Evolutionary conservation across 2,888 invertebrate genomes (phyloP), one percentile per base, ranked within the genome.

Genomic region (Oscheius myriophilus): DNA sequence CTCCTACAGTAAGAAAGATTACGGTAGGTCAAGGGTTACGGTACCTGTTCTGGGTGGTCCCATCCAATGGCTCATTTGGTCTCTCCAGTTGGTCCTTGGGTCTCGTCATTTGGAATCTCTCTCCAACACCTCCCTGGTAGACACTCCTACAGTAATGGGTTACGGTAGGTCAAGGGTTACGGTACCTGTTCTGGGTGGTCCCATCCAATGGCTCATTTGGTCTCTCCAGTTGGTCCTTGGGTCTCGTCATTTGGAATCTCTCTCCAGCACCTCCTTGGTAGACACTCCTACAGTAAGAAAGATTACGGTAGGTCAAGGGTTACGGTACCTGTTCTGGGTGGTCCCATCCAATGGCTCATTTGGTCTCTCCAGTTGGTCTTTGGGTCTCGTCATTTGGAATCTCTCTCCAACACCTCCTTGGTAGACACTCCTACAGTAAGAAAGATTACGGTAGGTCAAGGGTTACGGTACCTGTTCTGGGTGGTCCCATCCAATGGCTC

Each of bases 311-410:
- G n/a, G 16, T 46, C 18, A 16, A 16, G 11, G n/a, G n/a, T 11
- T 18, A 18, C 46, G n/a, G 16, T 46, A 46, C 46, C 18, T 46
- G 46, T 46, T 46, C 46, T 46, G 46, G 16, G 46, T 46, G 46
- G 18, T 16, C 16, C n/a, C 46, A 46, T 46, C 46, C 12, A 46
- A 4, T 7, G 46, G 46, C 3, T 46, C 46, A 46, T 3, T 18
- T 7, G 46, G 18, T 12, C 46, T 16, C 11, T 46, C 46, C 46
- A 46, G 2, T 18, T 46, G 46, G 46, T 46, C 46, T 46, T 46
- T 46, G 4, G 46, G 46, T 11, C 46, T 16, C 18, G 46, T 18
- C 46, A 46, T 11, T 46, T 46, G 46, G 12, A 46, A 46, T 11
- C 46, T 46, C 4, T 46, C 46, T 16, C 46, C 46, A 46, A 12